A percentile compares a stretch with the other conserved stretches of the same genome.
phyloP scores from a whole-genome alignment of 1,140 invertebrate genomes.

The Phortica variegata region DNA sequence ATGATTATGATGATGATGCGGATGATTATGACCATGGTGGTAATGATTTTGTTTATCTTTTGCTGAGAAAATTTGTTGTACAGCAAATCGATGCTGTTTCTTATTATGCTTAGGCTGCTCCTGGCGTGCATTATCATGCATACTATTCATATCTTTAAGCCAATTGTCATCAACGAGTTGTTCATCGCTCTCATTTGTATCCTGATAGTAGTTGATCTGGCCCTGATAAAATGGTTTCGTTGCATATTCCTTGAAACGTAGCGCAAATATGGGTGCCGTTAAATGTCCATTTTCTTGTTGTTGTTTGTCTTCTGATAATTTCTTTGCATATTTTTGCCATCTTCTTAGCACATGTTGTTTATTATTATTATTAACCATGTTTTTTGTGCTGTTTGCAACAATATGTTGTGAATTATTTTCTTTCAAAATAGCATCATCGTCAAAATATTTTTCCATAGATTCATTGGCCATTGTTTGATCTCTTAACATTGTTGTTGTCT shows the following conservation, averaged over 20 bases:
- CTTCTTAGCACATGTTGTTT: conserved; percentile 16
- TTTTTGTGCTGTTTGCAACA: neutral
- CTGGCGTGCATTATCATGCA: conserved; percentile 26
- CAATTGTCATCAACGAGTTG: conserved; percentile 2
- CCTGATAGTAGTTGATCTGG: conserved; percentile 43
- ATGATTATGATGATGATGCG: conserved; percentile 15
- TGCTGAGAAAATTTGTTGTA: neutral
- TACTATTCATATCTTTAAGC: conserved; percentile 17
- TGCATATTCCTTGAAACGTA: conserved; percentile 23
- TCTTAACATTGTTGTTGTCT: neutral
- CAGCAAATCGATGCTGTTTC: conserved; percentile 10
- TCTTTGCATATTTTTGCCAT: conserved; percentile 14
- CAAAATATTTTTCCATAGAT: neutral
- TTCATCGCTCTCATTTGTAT: conserved; percentile 10
- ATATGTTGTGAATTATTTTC: neutral
- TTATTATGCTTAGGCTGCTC: conserved; percentile 10
- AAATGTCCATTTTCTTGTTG: conserved; percentile 4
- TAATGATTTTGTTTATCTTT: conserved; percentile 11
- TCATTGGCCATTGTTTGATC: neutral
- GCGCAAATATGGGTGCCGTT: conserved; percentile 31
- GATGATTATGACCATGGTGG: conserved; percentile 14
- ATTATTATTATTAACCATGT: neutral
- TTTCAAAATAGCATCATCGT: neutral
- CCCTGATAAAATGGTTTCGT: conserved; percentile 46
- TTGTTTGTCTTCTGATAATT: conserved; percentile 9